A percentile compares a stretch with the other conserved stretches of the same genome.
These are phyloP conservation scores for Girardinus metallicus DNA, from an alignment of 2,797 vertebrate species.

Conservation along the genomic window DNA sequence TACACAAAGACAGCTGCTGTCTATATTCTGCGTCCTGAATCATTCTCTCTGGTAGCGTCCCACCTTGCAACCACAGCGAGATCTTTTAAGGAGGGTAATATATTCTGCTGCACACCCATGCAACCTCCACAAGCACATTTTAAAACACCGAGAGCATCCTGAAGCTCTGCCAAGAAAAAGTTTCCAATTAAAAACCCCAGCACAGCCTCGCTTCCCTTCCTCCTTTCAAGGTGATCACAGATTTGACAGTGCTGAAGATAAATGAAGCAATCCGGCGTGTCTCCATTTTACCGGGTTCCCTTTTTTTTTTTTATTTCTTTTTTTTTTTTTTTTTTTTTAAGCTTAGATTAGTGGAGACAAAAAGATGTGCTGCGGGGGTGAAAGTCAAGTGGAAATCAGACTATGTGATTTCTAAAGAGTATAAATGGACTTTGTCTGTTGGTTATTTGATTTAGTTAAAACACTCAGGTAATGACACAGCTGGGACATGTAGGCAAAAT, in stretches of 20 bases:
- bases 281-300: slow-evolving; percentile 47
- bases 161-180: slow-evolving; percentile 63
- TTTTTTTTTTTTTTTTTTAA: too few species aligned
- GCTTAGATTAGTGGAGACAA: slow-evolving; percentile 62
- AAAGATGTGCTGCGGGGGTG: slow-evolving; percentile 43
- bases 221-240: slow-evolving; percentile 71
- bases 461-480: slow-evolving; percentile 4
- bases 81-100: slow-evolving; percentile 43
- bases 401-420: slow-evolving; percentile 22
- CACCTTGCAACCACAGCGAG: slow-evolving; percentile 38
- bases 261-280: slow-evolving; percentile 67
- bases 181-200: slow-evolving; percentile 62
- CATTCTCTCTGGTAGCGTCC: slow-evolving; percentile 29
- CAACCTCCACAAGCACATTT: slow-evolving; percentile 10
- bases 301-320: slow-evolving; percentile 11
- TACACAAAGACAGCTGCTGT: slow-evolving; percentile 32
- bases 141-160: slow-evolving; percentile 38
- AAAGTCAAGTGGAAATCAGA: slow-evolving; percentile 42
- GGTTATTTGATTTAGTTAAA: slow-evolving; percentile 15
- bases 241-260: slow-evolving; percentile 75
- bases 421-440: slow-evolving; percentile 40
- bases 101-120: slow-evolving; percentile 51
- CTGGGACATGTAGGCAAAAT: background rate
- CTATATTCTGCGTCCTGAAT: slow-evolving; percentile 55
- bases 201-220: slow-evolving; percentile 24